Conservation (phyloP, 2,888 invertebrate species). For the Apotomis betuletana region DNA sequence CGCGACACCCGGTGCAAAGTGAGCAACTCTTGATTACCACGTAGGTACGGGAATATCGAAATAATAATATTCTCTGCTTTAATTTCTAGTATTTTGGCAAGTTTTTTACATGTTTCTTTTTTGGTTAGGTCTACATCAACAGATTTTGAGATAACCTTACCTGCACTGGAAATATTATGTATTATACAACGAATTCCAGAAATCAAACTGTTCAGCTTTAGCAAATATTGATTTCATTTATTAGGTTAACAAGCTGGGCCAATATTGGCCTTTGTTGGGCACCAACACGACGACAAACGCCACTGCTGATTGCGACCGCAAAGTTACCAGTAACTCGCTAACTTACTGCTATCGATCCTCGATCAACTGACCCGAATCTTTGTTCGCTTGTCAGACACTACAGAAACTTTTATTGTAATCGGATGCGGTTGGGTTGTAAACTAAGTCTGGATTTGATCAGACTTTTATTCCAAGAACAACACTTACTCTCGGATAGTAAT, state of each 20-base stretch:
- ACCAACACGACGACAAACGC: constrained; percentile 11
- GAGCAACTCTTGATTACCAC: no score
- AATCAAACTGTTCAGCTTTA: not conserved
- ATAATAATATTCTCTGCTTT: no score
- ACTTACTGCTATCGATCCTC: constrained; percentile 28
- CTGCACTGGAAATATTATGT: no score
- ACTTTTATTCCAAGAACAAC: no score
- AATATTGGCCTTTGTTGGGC: constrained; percentile 3
- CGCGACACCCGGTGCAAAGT: no score
- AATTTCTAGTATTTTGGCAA: no score
- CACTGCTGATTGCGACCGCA: constrained; percentile 24
- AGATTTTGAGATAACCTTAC: no score
- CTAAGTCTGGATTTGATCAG: no score
- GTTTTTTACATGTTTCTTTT: no score
- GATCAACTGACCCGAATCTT: constrained; percentile 34
- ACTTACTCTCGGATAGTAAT: no score
- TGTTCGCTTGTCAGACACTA: constrained; percentile 8
- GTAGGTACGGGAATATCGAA: no score
- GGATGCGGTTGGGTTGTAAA: not conserved
- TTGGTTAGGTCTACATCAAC: no score
- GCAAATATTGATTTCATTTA: not conserved
- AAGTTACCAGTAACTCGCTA: constrained; percentile 31
- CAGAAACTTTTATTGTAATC: constrained; percentile 10
- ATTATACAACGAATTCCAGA: not conserved
- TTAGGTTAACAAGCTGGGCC: not conserved